These are phyloP conservation scores for Agrenia bidenticulata DNA, from an alignment of 2,888 invertebrate genomes.

Conservation along the genomic window DNA sequence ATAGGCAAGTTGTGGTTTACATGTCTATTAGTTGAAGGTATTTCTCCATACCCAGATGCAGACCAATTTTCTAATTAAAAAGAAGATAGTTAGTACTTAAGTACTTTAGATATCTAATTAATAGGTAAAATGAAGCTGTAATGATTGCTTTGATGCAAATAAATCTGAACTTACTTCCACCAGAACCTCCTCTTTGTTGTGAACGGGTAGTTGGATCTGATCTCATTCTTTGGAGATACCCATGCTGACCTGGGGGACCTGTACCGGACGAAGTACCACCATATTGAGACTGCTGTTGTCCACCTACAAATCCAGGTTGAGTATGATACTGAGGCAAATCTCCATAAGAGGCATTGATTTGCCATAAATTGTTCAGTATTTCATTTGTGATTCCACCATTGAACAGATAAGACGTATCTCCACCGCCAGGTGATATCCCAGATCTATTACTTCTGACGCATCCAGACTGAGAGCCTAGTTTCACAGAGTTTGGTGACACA, in stretches of 20 bases:
- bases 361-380: slow-evolving; percentile 33
- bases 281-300: background rate
- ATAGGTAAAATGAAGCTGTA: background rate
- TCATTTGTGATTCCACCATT: slow-evolving; percentile 26
- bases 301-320: background rate
- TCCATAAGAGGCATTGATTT: slow-evolving; percentile 18
- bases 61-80: slow-evolving; percentile 31
- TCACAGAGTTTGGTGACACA: background rate
- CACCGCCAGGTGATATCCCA: background rate
- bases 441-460: background rate
- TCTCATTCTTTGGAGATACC: slow-evolving; percentile 47
- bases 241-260: slow-evolving; percentile 23
- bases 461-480: background rate
- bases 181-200: background rate
- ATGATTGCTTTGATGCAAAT: background rate
- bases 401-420: slow-evolving; percentile 20
- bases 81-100: background rate
- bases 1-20: background rate
- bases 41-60: background rate
- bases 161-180: slow-evolving; percentile 1
- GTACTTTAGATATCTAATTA: background rate
- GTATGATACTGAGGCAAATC: slow-evolving; percentile 14
- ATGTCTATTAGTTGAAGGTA: too few species aligned
- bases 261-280: background rate
- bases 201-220: slow-evolving; percentile 35